phyloP scores from a whole-genome alignment of 2,797 vertebrate species.

The Chloroceryle inda region DNA sequence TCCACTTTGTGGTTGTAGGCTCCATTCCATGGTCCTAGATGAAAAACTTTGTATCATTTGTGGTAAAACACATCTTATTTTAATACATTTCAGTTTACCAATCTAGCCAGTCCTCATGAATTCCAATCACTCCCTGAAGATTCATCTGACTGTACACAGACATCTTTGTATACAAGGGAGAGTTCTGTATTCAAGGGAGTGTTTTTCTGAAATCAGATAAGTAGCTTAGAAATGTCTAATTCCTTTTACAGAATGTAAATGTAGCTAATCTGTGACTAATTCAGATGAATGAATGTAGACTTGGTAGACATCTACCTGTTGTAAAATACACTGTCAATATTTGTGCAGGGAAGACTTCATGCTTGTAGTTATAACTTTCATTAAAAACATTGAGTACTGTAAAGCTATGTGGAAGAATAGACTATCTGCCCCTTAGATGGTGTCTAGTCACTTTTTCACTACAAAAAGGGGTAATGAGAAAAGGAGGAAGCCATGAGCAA shows the following conservation, averaged over 20 bases:
- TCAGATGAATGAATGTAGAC: background rate
- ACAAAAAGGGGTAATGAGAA: background rate
- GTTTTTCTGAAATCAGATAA: background rate
- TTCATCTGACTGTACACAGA: background rate
- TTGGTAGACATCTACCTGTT: background rate
- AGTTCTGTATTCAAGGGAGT: background rate
- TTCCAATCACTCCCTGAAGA: background rate
- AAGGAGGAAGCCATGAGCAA: background rate
- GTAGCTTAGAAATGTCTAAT: background rate
- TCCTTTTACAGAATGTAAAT: background rate
- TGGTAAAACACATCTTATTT: background rate
- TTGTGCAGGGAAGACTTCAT: background rate
- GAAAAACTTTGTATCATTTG: background rate
- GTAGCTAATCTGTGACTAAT: background rate
- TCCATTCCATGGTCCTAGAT: background rate
- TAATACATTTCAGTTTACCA: background rate
- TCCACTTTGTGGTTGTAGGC: background rate
- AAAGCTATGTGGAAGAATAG: background rate
- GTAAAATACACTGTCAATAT: background rate
- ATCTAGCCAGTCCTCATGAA: background rate
- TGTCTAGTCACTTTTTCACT: background rate
- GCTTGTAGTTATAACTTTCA: background rate
- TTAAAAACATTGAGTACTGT: background rate
- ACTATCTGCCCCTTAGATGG: background rate
- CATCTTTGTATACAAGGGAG: background rate